phyloP scores from a whole-genome alignment of 2,797 vertebrate species.

The Lacerta bilineata region DNA sequence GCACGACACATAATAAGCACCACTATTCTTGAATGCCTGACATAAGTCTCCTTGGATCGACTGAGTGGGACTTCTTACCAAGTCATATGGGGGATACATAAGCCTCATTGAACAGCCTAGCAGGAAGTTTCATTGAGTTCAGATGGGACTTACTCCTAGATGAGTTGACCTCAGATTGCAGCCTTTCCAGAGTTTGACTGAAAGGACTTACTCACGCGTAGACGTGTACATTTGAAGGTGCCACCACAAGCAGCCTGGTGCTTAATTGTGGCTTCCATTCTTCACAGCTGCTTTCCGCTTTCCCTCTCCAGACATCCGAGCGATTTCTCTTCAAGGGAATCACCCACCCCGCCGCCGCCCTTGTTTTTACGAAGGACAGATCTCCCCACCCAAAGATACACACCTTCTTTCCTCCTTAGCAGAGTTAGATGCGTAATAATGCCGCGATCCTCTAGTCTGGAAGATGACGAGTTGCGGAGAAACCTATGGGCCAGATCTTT shows the following conservation, averaged over 20 bases:
- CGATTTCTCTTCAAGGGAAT: not conserved
- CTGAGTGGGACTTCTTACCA: not conserved
- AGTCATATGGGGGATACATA: not conserved
- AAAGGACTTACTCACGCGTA: not conserved
- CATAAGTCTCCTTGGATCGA: not conserved
- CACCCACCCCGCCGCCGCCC: no score
- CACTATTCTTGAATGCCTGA: not conserved
- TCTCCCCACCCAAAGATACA: not conserved
- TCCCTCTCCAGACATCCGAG: not conserved
- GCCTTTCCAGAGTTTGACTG: not conserved
- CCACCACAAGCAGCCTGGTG: not conserved
- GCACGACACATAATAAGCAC: not conserved
- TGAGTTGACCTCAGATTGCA: not conserved
- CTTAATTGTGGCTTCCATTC: not conserved
- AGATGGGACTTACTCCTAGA: not conserved
- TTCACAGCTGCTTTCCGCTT: no score
- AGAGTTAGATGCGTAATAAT: not conserved
- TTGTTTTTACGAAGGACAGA: not conserved
- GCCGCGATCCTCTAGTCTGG: not conserved
- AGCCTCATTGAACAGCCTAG: no score
- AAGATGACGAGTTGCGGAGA: not conserved
- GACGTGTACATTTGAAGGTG: not conserved
- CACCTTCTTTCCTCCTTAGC: not conserved
- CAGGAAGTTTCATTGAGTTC: not conserved
- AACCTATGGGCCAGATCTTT: not conserved